Evolutionary conservation across 2,888 invertebrate genomes (phyloP).

Genomic region (Synergus laeviventris): DNA sequence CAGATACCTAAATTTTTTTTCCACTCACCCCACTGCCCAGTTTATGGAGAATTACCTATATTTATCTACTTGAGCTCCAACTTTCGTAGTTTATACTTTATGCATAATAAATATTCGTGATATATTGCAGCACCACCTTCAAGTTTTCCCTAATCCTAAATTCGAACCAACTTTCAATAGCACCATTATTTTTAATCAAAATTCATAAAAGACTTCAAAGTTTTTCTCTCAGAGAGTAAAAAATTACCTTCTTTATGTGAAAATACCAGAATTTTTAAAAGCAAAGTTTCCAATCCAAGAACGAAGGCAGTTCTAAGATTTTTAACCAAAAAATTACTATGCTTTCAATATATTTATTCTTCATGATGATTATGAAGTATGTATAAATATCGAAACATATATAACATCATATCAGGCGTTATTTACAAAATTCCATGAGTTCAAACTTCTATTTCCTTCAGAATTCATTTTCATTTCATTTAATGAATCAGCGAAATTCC

Average conservation of each 20-base stretch:
- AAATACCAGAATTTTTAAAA: constrained; percentile 9
- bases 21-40: too few relatives aligned
- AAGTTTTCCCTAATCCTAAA: neutral
- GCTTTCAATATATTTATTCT: neutral
- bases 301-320: neutral
- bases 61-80: neutral
- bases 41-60: neutral
- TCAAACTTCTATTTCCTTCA: neutral
- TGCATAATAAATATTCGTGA: neutral
- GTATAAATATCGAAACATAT: neutral
- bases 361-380: neutral
- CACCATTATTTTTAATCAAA: constrained; percentile 5
- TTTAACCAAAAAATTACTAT: neutral
- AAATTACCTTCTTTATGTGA: neutral
- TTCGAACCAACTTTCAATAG: neutral
- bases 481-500: neutral
- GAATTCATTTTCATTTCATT: neutral
- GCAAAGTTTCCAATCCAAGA: neutral
- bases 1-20: too few relatives aligned
- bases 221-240: neutral
- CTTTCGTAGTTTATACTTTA: neutral
- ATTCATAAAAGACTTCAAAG: constrained; percentile 1
- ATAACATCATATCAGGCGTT: neutral
- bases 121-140: neutral
- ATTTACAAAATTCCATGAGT: neutral